Evolutionary conservation across 1,140 invertebrate species (phyloP).

Genomic region (Sitophilus oryzae): DNA sequence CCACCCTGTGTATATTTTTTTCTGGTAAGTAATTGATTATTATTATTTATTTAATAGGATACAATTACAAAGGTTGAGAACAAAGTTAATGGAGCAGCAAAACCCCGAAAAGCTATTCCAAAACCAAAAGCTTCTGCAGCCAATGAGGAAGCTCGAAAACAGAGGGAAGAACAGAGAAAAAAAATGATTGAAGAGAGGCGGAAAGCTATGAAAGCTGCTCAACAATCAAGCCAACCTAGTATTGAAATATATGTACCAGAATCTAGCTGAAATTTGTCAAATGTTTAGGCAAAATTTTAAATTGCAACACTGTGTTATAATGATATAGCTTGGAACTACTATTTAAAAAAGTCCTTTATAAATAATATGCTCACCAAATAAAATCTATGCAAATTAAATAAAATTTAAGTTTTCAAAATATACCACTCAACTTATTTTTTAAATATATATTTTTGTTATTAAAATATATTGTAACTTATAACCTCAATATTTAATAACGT

Average conservation of each 20-base stretch:
- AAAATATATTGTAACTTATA: conserved; percentile 13
- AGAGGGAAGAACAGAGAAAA: conserved; percentile 71
- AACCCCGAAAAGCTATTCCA: conserved; percentile 44
- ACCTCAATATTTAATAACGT: conserved; percentile 19
- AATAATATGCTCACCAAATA: conserved; percentile 1
- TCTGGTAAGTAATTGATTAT: no score
- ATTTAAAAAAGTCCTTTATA: conserved; percentile 4
- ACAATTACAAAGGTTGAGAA: conserved; percentile 37
- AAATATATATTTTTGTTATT: conserved; percentile 9
- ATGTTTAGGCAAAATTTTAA: conserved; percentile 2
- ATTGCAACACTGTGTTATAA: conserved; percentile 9
- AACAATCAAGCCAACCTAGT: conserved; percentile 37
- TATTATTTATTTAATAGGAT: conserved; percentile 23
- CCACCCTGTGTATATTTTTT: no score
- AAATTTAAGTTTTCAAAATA: conserved; percentile 6
- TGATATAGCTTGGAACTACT: conserved; percentile 7
- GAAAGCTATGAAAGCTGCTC: conserved; percentile 56
- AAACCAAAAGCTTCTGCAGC: conserved; percentile 45
- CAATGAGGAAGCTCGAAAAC: conserved; percentile 51
- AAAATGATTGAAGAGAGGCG: conserved; percentile 73
- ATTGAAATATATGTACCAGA: conserved; percentile 59
- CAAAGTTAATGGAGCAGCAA: conserved; percentile 38
- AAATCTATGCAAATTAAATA: neutral
- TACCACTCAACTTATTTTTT: neutral
- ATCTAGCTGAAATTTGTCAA: conserved; percentile 40